These are phyloP conservation scores for Erannis defoliaria DNA, from an alignment of 2,888 invertebrate species.

Conservation along the genomic window DNA sequence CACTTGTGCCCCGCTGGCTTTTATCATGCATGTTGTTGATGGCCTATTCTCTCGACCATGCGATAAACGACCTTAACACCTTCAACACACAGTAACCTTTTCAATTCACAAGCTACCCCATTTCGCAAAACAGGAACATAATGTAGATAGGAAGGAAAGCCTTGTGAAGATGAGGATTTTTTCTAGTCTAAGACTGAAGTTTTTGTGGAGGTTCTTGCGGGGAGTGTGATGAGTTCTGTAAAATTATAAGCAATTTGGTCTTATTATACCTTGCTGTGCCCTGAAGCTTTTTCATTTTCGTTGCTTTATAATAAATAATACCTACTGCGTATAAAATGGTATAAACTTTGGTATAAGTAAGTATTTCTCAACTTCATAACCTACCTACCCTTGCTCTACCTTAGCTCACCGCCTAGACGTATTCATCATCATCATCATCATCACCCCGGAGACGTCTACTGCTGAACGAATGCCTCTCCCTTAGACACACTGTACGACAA, in stretches of 20 bases:
- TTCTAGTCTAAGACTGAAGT: constrained; percentile 50
- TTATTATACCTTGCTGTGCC: constrained; percentile 12
- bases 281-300: constrained; percentile 8
- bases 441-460: too few species aligned
- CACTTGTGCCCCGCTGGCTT: constrained; percentile 76
- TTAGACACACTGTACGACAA: too few species aligned
- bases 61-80: constrained; percentile 53
- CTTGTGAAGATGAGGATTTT: constrained; percentile 55
- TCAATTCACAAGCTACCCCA: constrained; percentile 38
- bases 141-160: constrained; percentile 60
- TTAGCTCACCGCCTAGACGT: background rate
- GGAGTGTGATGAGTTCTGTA: constrained; percentile 30
- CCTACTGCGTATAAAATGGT: background rate
- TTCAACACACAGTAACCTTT: constrained; percentile 49
- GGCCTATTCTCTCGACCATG: constrained; percentile 47
- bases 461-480: too few species aligned
- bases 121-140: constrained; percentile 59
- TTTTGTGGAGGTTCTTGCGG: constrained; percentile 45
- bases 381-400: background rate
- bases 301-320: background rate
- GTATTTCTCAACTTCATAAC: background rate
- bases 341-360: too few species aligned
- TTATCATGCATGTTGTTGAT: constrained; percentile 76
- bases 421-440: too few species aligned
- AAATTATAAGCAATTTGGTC: constrained; percentile 33